phyloP scores from a whole-genome alignment of 2,888 invertebrate genomes.

The Mythimna vitellina region DNA sequence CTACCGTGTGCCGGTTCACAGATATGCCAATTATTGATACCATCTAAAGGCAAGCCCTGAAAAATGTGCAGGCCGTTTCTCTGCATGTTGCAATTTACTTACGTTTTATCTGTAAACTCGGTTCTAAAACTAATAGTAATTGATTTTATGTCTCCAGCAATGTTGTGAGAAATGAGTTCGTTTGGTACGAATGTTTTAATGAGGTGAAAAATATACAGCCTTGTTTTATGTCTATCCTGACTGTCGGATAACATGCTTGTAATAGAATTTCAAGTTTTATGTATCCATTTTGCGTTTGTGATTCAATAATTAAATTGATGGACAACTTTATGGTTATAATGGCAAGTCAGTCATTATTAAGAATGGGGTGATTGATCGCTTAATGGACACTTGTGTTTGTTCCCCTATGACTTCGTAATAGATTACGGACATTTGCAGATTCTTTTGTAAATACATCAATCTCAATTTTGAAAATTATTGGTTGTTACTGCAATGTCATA shows the following conservation, averaged over 20 bases:
- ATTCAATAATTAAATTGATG: conserved; percentile 36
- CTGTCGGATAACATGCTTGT: conserved; percentile 40
- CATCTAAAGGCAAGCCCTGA: conserved; percentile 80
- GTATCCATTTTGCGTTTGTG: conserved; percentile 29
- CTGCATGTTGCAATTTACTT: conserved; percentile 77
- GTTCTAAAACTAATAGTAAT: conserved; percentile 82
- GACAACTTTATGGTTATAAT: conserved; percentile 29
- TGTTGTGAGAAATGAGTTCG: conserved; percentile 68
- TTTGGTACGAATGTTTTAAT: conserved; percentile 61
- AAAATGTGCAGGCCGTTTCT: conserved; percentile 85
- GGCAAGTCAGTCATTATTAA: conserved; percentile 33
- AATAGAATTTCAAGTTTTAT: conserved; percentile 51
- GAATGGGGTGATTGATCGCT: conserved; percentile 54
- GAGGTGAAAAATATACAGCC: conserved; percentile 56
- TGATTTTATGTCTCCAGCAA: conserved; percentile 80
- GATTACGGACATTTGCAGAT: conserved; percentile 38
- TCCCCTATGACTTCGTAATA: conserved; percentile 55
- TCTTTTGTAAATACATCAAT: conserved; percentile 49
- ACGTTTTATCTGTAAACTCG: conserved; percentile 78
- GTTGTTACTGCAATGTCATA: conserved; percentile 14
- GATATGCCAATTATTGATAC: conserved; percentile 90
- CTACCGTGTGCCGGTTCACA: conserved; percentile 85
- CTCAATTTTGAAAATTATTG: conserved; percentile 52
- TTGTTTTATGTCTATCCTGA: conserved; percentile 52
- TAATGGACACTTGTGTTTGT: conserved; percentile 35